Evolutionary conservation across 2,113 vertebrate genomes (phyloP).

Genomic region (Sphaerodactylus townsendi): DNA sequence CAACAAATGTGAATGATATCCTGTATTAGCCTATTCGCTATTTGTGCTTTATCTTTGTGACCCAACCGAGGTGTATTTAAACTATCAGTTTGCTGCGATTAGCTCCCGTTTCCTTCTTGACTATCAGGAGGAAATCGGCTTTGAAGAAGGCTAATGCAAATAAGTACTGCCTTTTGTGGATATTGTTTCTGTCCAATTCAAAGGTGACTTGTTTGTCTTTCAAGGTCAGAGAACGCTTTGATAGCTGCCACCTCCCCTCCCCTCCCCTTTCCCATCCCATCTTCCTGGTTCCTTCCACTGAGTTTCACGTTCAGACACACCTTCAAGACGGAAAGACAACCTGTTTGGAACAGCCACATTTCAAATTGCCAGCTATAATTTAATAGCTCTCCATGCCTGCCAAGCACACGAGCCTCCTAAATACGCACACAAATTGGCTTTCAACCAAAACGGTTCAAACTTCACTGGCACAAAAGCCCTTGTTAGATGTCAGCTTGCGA

Average conservation of each 20-base stretch:
- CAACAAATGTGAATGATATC: background rate
- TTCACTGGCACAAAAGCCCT: too few relatives aligned
- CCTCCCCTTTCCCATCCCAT: background rate
- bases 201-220: slow-evolving; percentile 13
- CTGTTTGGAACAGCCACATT: background rate
- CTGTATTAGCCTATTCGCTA: background rate
- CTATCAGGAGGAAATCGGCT: background rate
- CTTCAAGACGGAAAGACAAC: background rate
- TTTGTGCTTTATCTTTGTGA: fast-evolving
- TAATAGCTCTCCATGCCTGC: background rate
- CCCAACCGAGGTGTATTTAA: background rate
- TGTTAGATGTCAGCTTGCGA: too few relatives aligned
- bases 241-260: fast-evolving
- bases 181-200: background rate
- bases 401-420: background rate
- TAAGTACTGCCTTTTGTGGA: background rate
- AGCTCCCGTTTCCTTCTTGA: fast-evolving
- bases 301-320: background rate
- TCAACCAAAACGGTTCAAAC: background rate
- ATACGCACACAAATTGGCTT: background rate
- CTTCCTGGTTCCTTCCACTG: background rate
- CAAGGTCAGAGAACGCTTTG: slow-evolving; percentile 11
- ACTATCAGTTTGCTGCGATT: background rate
- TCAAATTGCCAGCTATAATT: background rate
- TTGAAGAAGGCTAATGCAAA: fast-evolving